Conservation (phyloP, 2,888 invertebrate species). For the Agonopterix alstromeriana region DNA sequence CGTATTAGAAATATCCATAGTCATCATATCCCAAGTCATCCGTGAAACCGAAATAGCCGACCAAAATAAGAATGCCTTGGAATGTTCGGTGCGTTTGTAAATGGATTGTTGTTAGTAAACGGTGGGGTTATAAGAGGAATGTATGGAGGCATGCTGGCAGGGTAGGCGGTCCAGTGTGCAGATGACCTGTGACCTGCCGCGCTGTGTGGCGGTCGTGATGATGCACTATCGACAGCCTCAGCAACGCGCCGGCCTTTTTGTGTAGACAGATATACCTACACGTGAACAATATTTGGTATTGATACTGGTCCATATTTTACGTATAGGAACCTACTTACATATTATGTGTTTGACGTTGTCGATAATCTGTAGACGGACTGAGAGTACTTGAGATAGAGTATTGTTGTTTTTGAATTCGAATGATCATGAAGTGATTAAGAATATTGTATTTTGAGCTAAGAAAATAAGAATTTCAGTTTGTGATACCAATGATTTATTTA, state of each 20-base stretch:
- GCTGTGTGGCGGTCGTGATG: constrained; percentile 51
- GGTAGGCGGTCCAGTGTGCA: constrained; percentile 53
- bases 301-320: constrained; percentile 1
- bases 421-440: too few relatives aligned
- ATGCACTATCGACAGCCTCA: constrained; percentile 35
- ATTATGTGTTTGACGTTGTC: too few relatives aligned
- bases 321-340: too few relatives aligned
- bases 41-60: constrained; percentile 30
- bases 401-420: too few relatives aligned
- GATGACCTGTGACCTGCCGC: constrained; percentile 55
- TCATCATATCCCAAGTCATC: constrained; percentile 59
- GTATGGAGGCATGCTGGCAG: constrained; percentile 41
- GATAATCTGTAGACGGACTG: too few relatives aligned
- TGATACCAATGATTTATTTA: too few relatives aligned
- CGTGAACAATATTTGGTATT: background rate
- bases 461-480: too few relatives aligned
- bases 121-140: constrained; percentile 28
- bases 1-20: constrained; percentile 62
- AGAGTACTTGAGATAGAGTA: too few relatives aligned
- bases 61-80: constrained; percentile 13
- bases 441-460: too few relatives aligned
- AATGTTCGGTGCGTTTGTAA: constrained; percentile 13
- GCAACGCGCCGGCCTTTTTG: constrained; percentile 15
- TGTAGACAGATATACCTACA: constrained; percentile 14
- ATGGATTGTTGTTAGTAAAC: constrained; percentile 11